Evolutionary conservation across 2,797 vertebrate genomes (phyloP).

Genomic region (Prionace glauca): DNA sequence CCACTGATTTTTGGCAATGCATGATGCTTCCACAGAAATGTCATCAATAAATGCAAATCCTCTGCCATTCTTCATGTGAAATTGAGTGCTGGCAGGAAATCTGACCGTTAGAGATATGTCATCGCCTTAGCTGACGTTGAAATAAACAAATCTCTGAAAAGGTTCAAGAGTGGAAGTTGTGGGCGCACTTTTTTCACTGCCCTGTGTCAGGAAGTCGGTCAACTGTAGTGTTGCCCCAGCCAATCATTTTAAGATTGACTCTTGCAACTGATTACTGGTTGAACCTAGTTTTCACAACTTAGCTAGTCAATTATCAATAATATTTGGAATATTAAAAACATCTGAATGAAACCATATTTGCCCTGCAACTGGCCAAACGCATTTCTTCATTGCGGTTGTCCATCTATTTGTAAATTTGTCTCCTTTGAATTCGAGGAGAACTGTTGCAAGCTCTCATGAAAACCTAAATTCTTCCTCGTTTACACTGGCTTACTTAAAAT

Average conservation of each 20-base stretch:
- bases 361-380: background rate
- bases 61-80: background rate
- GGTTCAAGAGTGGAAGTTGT: background rate
- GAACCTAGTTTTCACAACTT: background rate
- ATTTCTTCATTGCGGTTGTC: background rate
- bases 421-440: background rate
- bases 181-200: background rate
- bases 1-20: background rate
- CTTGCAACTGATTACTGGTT: background rate
- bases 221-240: background rate
- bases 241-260: background rate
- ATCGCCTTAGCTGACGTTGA: background rate
- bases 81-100: background rate
- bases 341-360: background rate
- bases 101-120: background rate
- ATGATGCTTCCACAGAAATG: no score
- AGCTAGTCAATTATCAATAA: background rate
- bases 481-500: background rate
- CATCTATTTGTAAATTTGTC: background rate
- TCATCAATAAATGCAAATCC: background rate
- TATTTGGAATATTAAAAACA: background rate
- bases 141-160: background rate
- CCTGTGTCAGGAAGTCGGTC: no score
- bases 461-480: background rate
- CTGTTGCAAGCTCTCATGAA: background rate